Evolutionary conservation across 1,140 invertebrate species (phyloP).

Genomic region (Condylostylus longicornis): DNA sequence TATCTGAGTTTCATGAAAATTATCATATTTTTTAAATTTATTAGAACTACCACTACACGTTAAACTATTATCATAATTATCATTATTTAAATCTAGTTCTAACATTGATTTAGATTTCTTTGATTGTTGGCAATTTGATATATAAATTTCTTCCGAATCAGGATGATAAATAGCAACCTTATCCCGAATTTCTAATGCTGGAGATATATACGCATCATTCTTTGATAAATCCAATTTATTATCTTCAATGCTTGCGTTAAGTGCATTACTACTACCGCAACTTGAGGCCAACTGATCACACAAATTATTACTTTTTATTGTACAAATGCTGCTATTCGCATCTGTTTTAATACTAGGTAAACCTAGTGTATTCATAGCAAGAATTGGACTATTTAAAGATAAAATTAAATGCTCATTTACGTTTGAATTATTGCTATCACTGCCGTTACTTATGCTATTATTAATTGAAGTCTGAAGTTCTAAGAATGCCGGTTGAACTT

Average conservation of each 20-base stretch:
- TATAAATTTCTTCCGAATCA: conserved; percentile 23
- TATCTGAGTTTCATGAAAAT: conserved; percentile 1
- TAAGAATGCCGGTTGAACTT: too few relatives aligned
- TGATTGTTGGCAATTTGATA: conserved; percentile 23
- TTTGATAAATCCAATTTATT: conserved; percentile 2
- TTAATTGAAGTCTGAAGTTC: too few relatives aligned
- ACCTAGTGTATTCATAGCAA: conserved; percentile 28
- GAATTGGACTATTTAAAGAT: conserved; percentile 2
- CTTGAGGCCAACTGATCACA: too few relatives aligned
- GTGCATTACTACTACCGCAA: not conserved
- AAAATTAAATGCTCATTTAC: conserved; percentile 1
- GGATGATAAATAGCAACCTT: conserved; percentile 12
- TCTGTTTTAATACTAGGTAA: conserved; percentile 11
- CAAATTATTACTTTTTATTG: not conserved
- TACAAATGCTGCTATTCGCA: too few relatives aligned
- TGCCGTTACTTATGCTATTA: too few relatives aligned
- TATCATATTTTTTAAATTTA: not conserved
- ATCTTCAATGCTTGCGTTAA: conserved; percentile 3
- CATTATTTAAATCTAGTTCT: too few relatives aligned
- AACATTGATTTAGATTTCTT: conserved; percentile 26
- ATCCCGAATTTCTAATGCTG: too few relatives aligned
- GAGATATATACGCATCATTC: too few relatives aligned
- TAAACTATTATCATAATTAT: too few relatives aligned
- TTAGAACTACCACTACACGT: not conserved
- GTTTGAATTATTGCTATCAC: not conserved